Percentiles rank a stretch among this genome's conserved stretches.
Evolutionary conservation across 2,797 vertebrate genomes (phyloP).

Genomic region (Alca torda): DNA sequence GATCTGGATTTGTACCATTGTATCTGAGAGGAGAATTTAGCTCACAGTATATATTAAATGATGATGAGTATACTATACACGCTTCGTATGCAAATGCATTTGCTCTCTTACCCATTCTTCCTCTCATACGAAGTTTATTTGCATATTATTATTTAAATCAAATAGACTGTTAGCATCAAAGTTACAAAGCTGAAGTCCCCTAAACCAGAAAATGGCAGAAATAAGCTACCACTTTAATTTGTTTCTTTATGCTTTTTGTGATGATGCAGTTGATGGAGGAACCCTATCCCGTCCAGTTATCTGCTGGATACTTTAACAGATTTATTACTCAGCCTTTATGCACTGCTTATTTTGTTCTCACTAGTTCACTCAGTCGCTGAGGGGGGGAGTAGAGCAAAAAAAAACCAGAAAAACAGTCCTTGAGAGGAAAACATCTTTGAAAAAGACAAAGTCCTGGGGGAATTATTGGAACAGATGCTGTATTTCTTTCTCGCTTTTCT

Average conservation of each 20-base stretch:
- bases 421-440: background rate
- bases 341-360: background rate
- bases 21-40: background rate
- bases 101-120: background rate
- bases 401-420: background rate
- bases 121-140: background rate
- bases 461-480: background rate
- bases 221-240: background rate
- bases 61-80: background rate
- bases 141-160: background rate
- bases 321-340: background rate
- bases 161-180: background rate
- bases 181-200: background rate
- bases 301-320: background rate
- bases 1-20: background rate
- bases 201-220: background rate
- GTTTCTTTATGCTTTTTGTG: background rate
- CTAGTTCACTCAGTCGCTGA: background rate
- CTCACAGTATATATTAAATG: background rate
- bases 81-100: background rate
- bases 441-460: background rate
- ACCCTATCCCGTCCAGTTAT: background rate
- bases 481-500: background rate
- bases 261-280: background rate
- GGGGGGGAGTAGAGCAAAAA: background rate